phyloP scores from a whole-genome alignment of 2,113 vertebrate genomes.

The Anguilla rostrata region DNA sequence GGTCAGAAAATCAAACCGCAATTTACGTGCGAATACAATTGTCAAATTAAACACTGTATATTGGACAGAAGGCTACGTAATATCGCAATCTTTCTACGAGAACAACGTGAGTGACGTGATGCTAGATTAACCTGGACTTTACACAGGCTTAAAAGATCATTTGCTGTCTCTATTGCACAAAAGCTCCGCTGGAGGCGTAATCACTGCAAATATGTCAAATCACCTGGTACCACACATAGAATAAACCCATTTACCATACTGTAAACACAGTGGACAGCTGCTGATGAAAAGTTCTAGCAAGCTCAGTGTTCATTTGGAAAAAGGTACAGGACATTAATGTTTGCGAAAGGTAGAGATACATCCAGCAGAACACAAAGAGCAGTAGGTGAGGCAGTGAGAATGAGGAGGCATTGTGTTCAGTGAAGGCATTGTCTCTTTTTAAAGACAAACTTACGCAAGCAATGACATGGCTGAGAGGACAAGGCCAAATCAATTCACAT shows the following conservation, averaged over 20 bases:
- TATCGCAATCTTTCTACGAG: neutral
- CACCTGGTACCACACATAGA: slow-evolving; percentile 25
- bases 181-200: neutral
- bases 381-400: neutral
- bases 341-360: neutral
- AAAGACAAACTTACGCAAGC: neutral
- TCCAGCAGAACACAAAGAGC: neutral
- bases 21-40: neutral
- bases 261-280: slow-evolving; percentile 3
- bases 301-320: neutral
- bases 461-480: neutral
- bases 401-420: neutral
- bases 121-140: neutral
- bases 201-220: slow-evolving; percentile 8
- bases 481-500: neutral
- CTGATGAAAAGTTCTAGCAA: slow-evolving; percentile 20
- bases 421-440: neutral
- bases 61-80: neutral
- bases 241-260: slow-evolving; percentile 13
- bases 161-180: neutral
- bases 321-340: neutral
- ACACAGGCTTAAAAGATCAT: neutral
- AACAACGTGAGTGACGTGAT: neutral
- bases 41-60: neutral
- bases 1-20: neutral